These are phyloP conservation scores for Ladona fulva DNA, from an alignment of 1,140 invertebrate genomes.

Conservation along the genomic window DNA sequence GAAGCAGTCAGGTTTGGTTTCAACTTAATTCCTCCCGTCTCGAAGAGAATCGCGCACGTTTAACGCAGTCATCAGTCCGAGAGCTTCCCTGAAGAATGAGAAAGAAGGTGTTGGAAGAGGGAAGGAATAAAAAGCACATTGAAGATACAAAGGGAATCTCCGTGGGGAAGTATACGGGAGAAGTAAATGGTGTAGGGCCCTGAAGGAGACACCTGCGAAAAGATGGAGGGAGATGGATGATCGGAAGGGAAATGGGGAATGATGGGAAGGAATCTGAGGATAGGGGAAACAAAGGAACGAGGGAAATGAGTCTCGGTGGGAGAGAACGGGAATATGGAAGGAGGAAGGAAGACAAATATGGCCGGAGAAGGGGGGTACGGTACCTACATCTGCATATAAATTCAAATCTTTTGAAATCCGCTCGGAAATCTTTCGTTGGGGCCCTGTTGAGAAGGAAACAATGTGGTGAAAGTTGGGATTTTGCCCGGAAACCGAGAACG, in stretches of 20 bases:
- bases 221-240: not conserved
- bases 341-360: not conserved
- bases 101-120: too few relatives aligned
- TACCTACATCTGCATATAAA: not conserved
- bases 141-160: too few relatives aligned
- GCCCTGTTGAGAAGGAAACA: not conserved
- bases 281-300: not conserved
- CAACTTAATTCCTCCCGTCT: too few relatives aligned
- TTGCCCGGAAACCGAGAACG: too few relatives aligned
- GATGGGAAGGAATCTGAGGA: not conserved
- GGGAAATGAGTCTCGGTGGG: not conserved
- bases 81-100: too few relatives aligned
- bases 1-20: too few relatives aligned
- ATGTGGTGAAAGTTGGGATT: not conserved
- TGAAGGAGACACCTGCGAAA: not conserved
- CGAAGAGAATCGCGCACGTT: too few relatives aligned
- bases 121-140: too few relatives aligned
- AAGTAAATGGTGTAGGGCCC: not conserved
- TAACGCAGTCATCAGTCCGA: too few relatives aligned
- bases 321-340: not conserved
- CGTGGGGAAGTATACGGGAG: too few relatives aligned
- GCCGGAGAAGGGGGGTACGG: not conserved
- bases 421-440: not conserved
- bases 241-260: slow-evolving; percentile 3
- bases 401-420: slow-evolving; percentile 10